Evolutionary conservation across 2,797 vertebrate genomes (phyloP).

Genomic region (Sebastes ruberrimus): DNA sequence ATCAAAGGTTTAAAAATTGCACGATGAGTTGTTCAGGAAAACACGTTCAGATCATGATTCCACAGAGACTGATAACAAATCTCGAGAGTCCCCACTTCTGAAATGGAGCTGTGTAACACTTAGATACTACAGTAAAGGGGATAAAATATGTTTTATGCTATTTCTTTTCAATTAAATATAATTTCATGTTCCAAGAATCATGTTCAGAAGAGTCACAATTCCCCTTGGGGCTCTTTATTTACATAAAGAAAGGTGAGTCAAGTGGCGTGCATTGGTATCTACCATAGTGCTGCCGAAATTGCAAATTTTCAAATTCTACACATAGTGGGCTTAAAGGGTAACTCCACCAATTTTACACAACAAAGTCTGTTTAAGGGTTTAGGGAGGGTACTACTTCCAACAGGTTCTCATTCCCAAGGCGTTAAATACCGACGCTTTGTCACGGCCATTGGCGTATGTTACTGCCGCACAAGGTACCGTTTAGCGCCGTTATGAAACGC

Average conservation of each 20-base stretch:
- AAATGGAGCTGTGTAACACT: slow-evolving; percentile 11
- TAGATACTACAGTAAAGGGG: not conserved
- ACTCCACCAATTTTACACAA: not conserved
- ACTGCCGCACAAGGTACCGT: too few species aligned
- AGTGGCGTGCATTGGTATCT: too few species aligned
- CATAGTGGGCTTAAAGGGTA: not conserved
- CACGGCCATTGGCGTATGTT: too few species aligned
- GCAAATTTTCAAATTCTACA: not conserved
- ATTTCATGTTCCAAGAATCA: not conserved
- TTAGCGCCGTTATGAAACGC: too few species aligned
- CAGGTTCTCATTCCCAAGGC: too few species aligned
- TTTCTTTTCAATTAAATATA: not conserved
- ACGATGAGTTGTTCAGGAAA: slow-evolving; percentile 2
- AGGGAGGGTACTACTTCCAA: not conserved
- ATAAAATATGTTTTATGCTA: not conserved
- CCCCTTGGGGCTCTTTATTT: not conserved
- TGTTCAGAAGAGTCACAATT: not conserved
- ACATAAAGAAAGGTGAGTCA: not conserved
- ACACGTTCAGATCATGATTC: not conserved
- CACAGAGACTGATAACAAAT: slow-evolving; percentile 3
- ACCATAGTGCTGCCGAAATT: not conserved
- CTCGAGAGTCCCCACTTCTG: not conserved
- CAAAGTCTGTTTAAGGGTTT: not conserved
- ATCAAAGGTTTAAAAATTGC: slow-evolving; percentile 6
- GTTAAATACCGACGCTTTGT: too few species aligned